Evolutionary conservation across 2,888 invertebrate genomes (phyloP).

Genomic region (Noctuana brunneofusca): DNA sequence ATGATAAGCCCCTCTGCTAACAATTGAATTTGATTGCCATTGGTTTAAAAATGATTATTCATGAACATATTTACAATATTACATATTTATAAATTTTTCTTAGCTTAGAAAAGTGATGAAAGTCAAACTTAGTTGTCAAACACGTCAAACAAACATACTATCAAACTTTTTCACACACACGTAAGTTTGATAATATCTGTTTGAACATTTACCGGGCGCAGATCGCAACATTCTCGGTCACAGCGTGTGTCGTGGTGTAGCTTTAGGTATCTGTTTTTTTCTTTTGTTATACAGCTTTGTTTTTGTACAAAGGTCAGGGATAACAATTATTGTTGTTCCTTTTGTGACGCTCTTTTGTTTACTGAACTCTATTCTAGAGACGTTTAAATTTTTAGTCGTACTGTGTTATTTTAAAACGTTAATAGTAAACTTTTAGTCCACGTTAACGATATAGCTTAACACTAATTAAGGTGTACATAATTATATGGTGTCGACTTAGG

Average conservation of each 20-base stretch:
- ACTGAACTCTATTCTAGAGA: conserved; percentile 22
- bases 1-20: too few species aligned
- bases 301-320: conserved; percentile 32
- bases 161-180: too few species aligned
- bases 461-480: too few species aligned
- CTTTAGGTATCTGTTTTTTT: conserved; percentile 10
- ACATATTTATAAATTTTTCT: too few species aligned
- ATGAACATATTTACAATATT: too few species aligned
- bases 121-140: too few species aligned
- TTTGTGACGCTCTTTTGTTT: conserved; percentile 31
- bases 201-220: too few species aligned
- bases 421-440: not conserved
- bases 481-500: not conserved
- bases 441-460: not conserved
- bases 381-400: conserved; percentile 8
- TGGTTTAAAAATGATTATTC: too few species aligned
- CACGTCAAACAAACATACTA: too few species aligned
- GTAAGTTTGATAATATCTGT: too few species aligned
- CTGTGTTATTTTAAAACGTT: conserved; percentile 4
- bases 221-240: conserved; percentile 12
- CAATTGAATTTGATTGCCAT: too few species aligned
- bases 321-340: conserved; percentile 19
- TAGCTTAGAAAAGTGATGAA: too few species aligned
- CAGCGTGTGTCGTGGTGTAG: conserved; percentile 16
- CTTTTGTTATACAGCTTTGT: conserved; percentile 28